A percentile compares a stretch with the other conserved stretches of the same genome.
phyloP scores from a whole-genome alignment of 2,888 invertebrate genomes.

The Entomobrya multifasciata region DNA sequence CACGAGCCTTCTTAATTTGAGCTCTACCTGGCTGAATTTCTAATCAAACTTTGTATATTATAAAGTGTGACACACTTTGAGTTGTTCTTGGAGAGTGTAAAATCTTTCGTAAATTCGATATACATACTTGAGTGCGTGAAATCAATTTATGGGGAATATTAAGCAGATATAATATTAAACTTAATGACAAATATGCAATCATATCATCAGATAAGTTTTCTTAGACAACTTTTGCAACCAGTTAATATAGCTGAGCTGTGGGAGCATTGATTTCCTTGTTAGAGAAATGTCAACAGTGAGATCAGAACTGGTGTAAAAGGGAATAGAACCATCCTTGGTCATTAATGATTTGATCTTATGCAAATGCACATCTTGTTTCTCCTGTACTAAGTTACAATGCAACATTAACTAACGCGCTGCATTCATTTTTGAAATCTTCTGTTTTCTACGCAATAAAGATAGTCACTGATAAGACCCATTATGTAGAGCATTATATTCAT shows the following conservation, averaged over 20 bases:
- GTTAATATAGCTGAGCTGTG: conserved; percentile 1
- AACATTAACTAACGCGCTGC: neutral
- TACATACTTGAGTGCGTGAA: neutral
- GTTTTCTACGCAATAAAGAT: neutral
- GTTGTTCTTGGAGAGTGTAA: neutral
- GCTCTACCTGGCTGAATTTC: neutral
- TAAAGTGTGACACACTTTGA: conserved; percentile 66
- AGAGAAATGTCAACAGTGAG: conserved; percentile 64
- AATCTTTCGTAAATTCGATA: neutral
- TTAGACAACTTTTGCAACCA: neutral
- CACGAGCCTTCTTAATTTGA: neutral
- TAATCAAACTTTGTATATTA: neutral
- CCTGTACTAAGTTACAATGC: too few relatives aligned
- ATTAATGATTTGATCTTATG: conserved; percentile 41
- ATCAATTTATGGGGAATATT: neutral
- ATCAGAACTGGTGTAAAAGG: conserved; percentile 64
- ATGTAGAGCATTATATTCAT: conserved; percentile 18
- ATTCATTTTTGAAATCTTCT: conserved; percentile 26
- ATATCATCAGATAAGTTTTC: neutral
- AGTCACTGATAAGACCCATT: neutral
- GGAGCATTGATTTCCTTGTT: conserved; percentile 60
- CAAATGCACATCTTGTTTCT: conserved; percentile 40
- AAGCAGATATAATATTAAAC: neutral
- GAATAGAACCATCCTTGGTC: conserved; percentile 47
- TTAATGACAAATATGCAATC: neutral